These are phyloP conservation scores for Orgyia antiqua DNA, from an alignment of 2,888 invertebrate genomes.

Conservation along the genomic window DNA sequence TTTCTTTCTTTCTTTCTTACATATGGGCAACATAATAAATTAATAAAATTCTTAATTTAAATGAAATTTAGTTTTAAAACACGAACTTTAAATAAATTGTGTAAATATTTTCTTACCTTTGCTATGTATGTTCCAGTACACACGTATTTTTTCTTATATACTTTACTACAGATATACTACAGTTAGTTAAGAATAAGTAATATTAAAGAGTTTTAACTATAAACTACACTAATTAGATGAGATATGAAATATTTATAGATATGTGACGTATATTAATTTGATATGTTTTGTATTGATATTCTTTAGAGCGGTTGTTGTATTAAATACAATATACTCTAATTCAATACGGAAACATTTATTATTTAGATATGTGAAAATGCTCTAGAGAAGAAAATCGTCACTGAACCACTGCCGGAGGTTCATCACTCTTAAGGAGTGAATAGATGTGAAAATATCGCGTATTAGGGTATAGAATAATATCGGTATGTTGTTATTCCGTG, in stretches of 20 bases:
- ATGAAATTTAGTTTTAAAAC: too few species aligned
- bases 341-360: conserved; percentile 49
- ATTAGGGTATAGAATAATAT: conserved; percentile 6
- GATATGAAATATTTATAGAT: conserved; percentile 20
- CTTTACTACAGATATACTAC: too few species aligned
- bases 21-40: too few species aligned
- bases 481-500: conserved; percentile 14
- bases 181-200: too few species aligned
- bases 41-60: too few species aligned
- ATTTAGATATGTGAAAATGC: conserved; percentile 33
- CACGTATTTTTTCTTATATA: too few species aligned
- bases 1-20: too few species aligned
- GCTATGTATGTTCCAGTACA: too few species aligned
- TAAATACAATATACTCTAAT: conserved; percentile 61
- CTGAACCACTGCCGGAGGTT: conserved; percentile 36
- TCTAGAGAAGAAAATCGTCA: conserved; percentile 15
- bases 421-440: conserved; percentile 62
- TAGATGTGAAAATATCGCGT: conserved; percentile 1
- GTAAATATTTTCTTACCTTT: too few species aligned
- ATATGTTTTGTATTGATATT: conserved; percentile 76
- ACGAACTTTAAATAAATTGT: too few species aligned
- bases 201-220: too few species aligned
- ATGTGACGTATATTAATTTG: conserved; percentile 40
- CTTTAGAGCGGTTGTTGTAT: conserved; percentile 72
- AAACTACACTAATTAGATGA: too few species aligned